A percentile compares a stretch with the other conserved stretches of the same genome.
Evolutionary conservation across 2,797 vertebrate genomes (phyloP).

Genomic region (Vireo griseus): DNA sequence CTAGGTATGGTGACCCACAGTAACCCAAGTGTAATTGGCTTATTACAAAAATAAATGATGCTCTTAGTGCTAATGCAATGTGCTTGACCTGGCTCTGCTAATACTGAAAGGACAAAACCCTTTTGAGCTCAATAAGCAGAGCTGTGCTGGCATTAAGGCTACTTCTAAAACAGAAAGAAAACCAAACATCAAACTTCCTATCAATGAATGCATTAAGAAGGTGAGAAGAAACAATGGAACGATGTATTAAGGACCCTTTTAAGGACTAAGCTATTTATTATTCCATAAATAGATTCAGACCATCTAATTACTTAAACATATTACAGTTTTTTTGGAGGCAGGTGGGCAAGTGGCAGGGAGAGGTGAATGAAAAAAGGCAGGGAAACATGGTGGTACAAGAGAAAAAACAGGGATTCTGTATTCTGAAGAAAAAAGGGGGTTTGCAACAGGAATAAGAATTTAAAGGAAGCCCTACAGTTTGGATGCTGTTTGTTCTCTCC

Average conservation of each 20-base stretch:
- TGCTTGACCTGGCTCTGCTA: not conserved
- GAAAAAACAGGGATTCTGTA: not conserved
- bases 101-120: not conserved
- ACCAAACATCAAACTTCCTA: not conserved
- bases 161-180: not conserved
- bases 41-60: conserved; percentile 2
- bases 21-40: conserved; percentile 25
- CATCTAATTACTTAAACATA: not conserved
- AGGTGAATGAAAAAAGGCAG: not conserved
- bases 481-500: not conserved
- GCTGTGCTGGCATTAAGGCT: not conserved
- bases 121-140: not conserved
- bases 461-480: not conserved
- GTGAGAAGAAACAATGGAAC: not conserved
- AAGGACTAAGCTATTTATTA: not conserved
- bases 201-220: not conserved
- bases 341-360: not conserved
- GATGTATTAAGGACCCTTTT: not conserved
- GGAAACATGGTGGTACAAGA: not conserved
- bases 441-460: not conserved
- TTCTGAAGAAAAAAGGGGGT: not conserved
- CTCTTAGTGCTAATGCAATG: conserved; percentile 4
- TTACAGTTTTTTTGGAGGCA: not conserved
- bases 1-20: not conserved
- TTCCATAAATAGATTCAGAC: not conserved